Evolutionary conservation across 2,888 invertebrate genomes (phyloP).

Genomic region (Helleia helle): DNA sequence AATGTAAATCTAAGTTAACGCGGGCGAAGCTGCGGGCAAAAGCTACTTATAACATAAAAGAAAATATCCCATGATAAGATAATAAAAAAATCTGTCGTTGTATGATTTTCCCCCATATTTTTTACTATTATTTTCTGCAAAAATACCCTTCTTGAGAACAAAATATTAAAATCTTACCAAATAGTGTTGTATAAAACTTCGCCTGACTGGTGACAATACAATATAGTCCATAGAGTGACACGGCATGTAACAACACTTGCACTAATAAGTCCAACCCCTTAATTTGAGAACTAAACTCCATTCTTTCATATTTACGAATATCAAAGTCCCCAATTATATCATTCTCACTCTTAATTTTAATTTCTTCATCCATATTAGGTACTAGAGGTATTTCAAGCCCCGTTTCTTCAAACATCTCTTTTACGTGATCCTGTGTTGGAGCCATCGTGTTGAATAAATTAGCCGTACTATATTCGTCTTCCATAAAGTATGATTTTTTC

Average conservation of each 20-base stretch:
- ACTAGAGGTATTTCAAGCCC: constrained; percentile 26
- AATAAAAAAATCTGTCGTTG: no score
- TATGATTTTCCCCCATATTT: no score
- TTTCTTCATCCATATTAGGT: constrained; percentile 42
- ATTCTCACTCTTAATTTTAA: constrained; percentile 33
- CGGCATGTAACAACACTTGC: constrained; percentile 80
- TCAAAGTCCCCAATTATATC: constrained; percentile 46
- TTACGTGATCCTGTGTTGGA: constrained; percentile 44
- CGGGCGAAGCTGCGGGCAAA: no score
- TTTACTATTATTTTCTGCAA: no score
- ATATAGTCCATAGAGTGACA: constrained; percentile 80
- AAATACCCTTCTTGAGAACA: no score
- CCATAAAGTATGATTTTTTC: background rate
- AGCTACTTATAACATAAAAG: no score
- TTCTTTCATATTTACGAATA: constrained; percentile 48
- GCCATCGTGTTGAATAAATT: constrained; percentile 33
- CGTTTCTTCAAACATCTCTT: constrained; percentile 35
- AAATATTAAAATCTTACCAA: constrained; percentile 83
- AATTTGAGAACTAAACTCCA: constrained; percentile 75
- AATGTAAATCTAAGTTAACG: no score
- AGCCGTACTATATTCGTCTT: background rate
- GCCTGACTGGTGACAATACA: constrained; percentile 72
- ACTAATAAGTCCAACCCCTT: constrained; percentile 83
- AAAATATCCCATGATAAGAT: no score
- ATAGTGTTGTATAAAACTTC: constrained; percentile 77